Evolutionary conservation across 1,140 invertebrate genomes (phyloP), one percentile per base, ranked within the genome.

Genomic region (Meloidogyne exigua): DNA sequence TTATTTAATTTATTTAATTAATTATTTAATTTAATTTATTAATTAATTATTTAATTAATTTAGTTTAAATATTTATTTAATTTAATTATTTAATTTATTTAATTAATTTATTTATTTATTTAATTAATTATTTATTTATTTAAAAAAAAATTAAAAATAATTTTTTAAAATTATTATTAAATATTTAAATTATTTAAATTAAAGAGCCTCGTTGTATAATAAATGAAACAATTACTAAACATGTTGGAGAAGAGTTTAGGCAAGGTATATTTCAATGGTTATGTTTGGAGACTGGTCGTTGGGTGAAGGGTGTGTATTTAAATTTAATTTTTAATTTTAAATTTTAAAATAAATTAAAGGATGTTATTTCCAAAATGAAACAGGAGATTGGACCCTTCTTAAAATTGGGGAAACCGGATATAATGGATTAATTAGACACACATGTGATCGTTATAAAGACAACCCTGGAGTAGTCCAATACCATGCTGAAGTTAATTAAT

Each of bases 351-450:
- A n/a, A n/a, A n/a, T n/a, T n/a, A 57, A 18, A 86, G 85, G 85
- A 1, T 86, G 85, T 68, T 86, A 84, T 64, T 86, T 85, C 62
- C 77, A 84, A 68, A 87, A 86, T 66, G 85, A 86, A 77, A 86
- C 85, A n/a, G 75, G 79, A 9, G 57, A 85, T 7, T 85, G 84
- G 76, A 75, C 83, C 12, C 67, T 84, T 15, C 70, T 86, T 0
- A 79, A 75, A 57, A 77, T 86, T 26, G 85, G 82, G 25, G 76
- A 86, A 23, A 73, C 69, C 44, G 84, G 75, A 5, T 84, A 82
- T 75, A 84, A 86, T 66, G 85, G 85, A n/a, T 63, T 87, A 4
- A 83, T 86, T 28, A 72, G 77, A 65, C 86, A 86, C 69, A 86
- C 82, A 42, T 86, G 85, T 62, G 86, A 87, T 57, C 72, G 83